Percentiles rank a stretch among this genome's conserved stretches.
Conservation (phyloP, 2,888 invertebrate genomes). For the Drosophila paramelanica region DNA sequence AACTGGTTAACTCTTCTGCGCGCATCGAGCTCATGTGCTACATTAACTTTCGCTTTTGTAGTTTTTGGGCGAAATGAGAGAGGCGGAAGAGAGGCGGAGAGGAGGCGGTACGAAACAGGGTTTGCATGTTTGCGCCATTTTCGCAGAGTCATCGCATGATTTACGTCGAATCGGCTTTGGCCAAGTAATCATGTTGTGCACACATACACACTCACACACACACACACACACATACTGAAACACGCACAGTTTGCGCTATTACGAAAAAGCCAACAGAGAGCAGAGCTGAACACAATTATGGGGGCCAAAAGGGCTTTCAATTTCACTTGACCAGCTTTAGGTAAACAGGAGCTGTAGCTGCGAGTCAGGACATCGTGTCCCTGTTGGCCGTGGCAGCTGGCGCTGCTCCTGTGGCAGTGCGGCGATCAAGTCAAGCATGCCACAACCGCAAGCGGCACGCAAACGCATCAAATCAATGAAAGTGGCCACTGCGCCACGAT, state of each 20-base stretch:
- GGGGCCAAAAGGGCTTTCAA: constrained; percentile 70
- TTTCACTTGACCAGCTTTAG: constrained; percentile 71
- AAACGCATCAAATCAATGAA: constrained; percentile 80
- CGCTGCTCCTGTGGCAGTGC: constrained; percentile 21
- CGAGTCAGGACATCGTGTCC: not conserved
- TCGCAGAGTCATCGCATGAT: constrained; percentile 76
- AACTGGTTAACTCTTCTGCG: constrained; percentile 58
- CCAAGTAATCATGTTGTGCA: constrained; percentile 70
- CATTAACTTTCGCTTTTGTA: constrained; percentile 70
- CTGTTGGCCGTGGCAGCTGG: not conserved
- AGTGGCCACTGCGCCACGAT: constrained; percentile 68
- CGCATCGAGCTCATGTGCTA: constrained; percentile 51
- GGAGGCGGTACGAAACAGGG: constrained; percentile 4
- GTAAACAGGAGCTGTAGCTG: constrained; percentile 56
- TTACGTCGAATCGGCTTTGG: constrained; percentile 68
- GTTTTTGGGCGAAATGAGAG: not conserved
- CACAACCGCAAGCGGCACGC: constrained; percentile 72
- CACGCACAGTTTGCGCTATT: constrained; percentile 30
- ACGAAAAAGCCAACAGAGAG: constrained; percentile 42
- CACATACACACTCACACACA: constrained; percentile 32
- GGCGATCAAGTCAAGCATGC: constrained; percentile 72
- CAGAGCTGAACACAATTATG: constrained; percentile 68
- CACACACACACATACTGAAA: constrained; percentile 9
- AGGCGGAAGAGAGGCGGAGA: too few relatives aligned
- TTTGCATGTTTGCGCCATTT: constrained; percentile 64